These are phyloP conservation scores for Alaudala cheleensis DNA, from an alignment of 2,113 vertebrate species.

Conservation along the genomic window DNA sequence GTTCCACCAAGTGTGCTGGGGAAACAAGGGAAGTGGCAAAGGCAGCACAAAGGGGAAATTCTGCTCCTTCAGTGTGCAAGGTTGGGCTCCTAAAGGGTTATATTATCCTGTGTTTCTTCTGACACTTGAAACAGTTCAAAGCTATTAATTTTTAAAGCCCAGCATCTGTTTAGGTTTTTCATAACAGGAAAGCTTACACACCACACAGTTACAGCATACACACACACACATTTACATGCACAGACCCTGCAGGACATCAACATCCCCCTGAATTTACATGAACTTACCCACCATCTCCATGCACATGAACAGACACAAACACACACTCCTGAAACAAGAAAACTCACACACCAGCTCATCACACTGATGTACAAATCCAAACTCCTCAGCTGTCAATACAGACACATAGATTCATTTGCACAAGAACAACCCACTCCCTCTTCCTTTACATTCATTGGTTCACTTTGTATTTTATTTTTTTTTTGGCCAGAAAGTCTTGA, in stretches of 20 bases:
- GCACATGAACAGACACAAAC: neutral
- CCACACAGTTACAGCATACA: constrained; percentile 26
- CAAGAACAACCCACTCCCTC: neutral
- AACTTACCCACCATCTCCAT: neutral
- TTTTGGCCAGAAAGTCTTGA: neutral
- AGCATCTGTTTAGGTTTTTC: constrained; percentile 76
- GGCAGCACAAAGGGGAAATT: neutral
- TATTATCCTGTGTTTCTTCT: constrained; percentile 67
- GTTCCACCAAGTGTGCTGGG: neutral
- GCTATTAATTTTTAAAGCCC: constrained; percentile 80
- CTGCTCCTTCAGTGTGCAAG: neutral
- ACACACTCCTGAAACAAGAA: neutral
- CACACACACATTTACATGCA: neutral
- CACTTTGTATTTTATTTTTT: neutral
- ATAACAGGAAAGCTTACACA: constrained; percentile 52
- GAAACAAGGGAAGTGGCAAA: neutral
- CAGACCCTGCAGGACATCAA: neutral
- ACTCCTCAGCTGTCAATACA: neutral
- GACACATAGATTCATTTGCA: neutral
- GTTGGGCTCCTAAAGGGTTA: constrained; percentile 62
- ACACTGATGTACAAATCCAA: neutral
- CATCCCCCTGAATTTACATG: neutral
- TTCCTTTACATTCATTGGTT: neutral
- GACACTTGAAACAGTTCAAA: constrained; percentile 80
- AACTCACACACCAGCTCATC: neutral